Conservation (phyloP, 2,113 vertebrate species). For the Tichodroma muraria region DNA sequence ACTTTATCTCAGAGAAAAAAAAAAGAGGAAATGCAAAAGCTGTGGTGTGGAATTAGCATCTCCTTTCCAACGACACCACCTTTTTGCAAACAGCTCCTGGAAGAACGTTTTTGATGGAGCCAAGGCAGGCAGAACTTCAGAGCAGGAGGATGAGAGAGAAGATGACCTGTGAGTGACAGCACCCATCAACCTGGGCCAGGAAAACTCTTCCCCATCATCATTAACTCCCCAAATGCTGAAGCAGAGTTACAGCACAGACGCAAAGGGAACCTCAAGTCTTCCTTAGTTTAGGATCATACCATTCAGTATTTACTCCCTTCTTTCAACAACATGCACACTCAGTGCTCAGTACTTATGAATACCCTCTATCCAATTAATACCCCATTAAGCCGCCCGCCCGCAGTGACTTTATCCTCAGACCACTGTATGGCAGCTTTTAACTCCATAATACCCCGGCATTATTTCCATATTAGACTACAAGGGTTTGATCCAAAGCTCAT, state of each 20-base stretch:
- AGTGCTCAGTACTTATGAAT: constrained; percentile 26
- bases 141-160: background rate
- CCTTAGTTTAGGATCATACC: background rate
- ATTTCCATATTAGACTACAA: constrained; percentile 42
- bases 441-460: constrained; percentile 45
- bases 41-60: background rate
- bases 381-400: background rate
- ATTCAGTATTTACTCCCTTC: background rate
- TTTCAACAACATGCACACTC: background rate
- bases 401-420: constrained; percentile 46
- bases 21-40: background rate
- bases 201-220: background rate
- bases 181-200: background rate
- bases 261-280: background rate
- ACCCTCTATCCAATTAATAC: constrained; percentile 45
- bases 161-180: background rate
- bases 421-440: constrained; percentile 44
- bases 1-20: background rate
- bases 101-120: background rate
- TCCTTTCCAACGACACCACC: background rate
- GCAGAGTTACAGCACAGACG: background rate
- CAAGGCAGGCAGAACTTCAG: background rate
- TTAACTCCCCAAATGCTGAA: background rate
- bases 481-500: constrained; percentile 22
- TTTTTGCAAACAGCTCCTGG: background rate